phyloP scores from a whole-genome alignment of 2,797 vertebrate genomes.

The Argyrosomus regius region DNA sequence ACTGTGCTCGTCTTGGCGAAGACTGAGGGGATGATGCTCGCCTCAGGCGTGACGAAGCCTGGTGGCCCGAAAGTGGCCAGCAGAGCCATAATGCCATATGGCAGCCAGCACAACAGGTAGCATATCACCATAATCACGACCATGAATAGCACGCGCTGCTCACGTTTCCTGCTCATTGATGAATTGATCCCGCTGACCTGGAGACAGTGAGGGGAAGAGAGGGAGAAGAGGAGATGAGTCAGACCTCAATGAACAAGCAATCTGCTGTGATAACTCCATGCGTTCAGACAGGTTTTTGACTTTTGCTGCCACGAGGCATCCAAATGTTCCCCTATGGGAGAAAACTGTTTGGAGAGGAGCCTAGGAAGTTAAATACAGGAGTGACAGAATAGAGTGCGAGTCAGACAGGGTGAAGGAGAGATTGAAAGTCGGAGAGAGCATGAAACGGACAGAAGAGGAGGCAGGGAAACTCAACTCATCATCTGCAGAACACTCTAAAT shows the following conservation, averaged over 20 bases:
- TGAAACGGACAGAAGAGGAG: not conserved
- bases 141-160: slow-evolving; percentile 87
- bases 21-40: slow-evolving; percentile 88
- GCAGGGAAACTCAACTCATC: not conserved
- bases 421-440: slow-evolving; percentile 11
- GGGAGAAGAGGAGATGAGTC: not conserved
- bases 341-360: slow-evolving; percentile 4
- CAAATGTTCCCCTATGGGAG: not conserved
- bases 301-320: not conserved
- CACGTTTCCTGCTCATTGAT: slow-evolving; percentile 73
- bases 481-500: slow-evolving; percentile 1
- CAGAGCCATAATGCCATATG: slow-evolving; percentile 88
- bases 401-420: slow-evolving; percentile 9
- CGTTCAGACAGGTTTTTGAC: slow-evolving; percentile 30
- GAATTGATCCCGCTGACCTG: slow-evolving; percentile 84
- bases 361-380: slow-evolving; percentile 16
- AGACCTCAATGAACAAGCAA: not conserved
- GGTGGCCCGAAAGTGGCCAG: slow-evolving; percentile 85
- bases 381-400: slow-evolving; percentile 20
- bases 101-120: slow-evolving; percentile 91
- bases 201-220: not conserved
- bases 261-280: slow-evolving; percentile 9
- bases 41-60: slow-evolving; percentile 82
- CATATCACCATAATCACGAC: slow-evolving; percentile 88
- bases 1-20: slow-evolving; percentile 89